phyloP scores from a whole-genome alignment of 1,140 invertebrate genomes.

The Hestina assimilis region DNA sequence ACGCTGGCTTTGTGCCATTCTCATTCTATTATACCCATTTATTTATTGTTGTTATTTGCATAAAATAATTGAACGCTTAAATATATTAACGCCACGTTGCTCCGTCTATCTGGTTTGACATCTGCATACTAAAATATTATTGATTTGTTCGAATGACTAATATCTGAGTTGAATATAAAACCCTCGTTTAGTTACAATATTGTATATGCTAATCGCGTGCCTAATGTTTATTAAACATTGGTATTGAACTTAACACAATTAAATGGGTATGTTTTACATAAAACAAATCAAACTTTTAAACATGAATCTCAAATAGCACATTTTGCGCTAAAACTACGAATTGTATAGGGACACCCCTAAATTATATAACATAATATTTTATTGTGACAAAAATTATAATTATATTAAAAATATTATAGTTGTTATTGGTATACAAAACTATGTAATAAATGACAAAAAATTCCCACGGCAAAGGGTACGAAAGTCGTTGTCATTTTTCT shows the following conservation, averaged over 20 bases:
- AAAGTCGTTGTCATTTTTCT: too few relatives aligned
- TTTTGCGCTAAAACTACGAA: too few relatives aligned
- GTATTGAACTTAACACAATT: neutral
- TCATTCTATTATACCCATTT: constrained; percentile 27
- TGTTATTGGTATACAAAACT: too few relatives aligned
- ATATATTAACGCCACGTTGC: constrained; percentile 11
- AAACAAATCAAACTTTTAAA: neutral
- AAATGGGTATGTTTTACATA: neutral
- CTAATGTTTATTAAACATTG: constrained; percentile 7
- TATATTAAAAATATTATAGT: too few relatives aligned
- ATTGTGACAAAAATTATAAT: too few relatives aligned
- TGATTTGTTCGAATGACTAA: neutral
- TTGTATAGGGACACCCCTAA: too few relatives aligned
- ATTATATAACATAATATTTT: too few relatives aligned
- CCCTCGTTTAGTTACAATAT: neutral
- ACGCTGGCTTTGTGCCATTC: constrained; percentile 38
- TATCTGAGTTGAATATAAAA: constrained; percentile 8
- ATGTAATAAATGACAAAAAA: too few relatives aligned
- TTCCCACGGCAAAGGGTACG: too few relatives aligned
- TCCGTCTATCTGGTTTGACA: neutral
- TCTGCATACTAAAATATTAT: constrained; percentile 17
- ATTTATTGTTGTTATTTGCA: constrained; percentile 27
- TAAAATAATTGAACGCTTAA: constrained; percentile 33
- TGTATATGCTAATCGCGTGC: constrained; percentile 6
- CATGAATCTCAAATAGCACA: too few relatives aligned